Conservation (phyloP, 2,888 invertebrate species). For the Zygothrica quintamaculata region DNA sequence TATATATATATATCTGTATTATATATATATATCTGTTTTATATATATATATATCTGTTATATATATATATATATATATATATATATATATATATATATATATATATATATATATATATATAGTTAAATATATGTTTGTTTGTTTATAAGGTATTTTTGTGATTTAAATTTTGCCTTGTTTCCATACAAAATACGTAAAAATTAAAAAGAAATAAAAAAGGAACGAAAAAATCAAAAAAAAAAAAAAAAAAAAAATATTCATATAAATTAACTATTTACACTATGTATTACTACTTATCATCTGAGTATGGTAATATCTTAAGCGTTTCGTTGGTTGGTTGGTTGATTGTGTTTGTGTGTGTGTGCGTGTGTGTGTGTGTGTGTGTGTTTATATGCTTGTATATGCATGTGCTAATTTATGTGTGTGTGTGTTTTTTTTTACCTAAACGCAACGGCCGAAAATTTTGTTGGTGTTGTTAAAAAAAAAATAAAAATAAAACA, state of each 20-base stretch:
- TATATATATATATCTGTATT: constrained; percentile 7
- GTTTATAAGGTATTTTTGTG: constrained; percentile 2
- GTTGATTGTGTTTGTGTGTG: constrained; percentile 23
- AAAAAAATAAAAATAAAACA: too few relatives aligned
- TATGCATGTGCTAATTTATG: neutral
- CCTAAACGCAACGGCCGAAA: constrained; percentile 31
- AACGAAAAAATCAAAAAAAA: constrained; percentile 19
- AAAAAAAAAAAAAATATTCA: constrained; percentile 13
- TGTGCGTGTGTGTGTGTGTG: constrained; percentile 15
- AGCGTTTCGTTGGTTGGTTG: constrained; percentile 55
- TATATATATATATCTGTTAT: too few relatives aligned
- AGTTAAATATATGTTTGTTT: constrained; percentile 9
- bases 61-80: too few relatives aligned
- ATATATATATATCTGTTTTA: too few relatives aligned
- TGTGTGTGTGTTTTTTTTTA: too few relatives aligned
- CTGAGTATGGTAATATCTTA: constrained; percentile 79
- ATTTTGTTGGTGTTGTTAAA: constrained; percentile 7
- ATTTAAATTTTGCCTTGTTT: constrained; percentile 3
- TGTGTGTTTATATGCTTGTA: constrained; percentile 1
- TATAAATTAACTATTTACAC: constrained; percentile 63
- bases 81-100: too few relatives aligned
- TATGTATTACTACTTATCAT: constrained; percentile 66
- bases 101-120: too few relatives aligned
- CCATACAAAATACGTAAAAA: neutral
- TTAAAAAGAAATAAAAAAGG: too few relatives aligned